phyloP scores from a whole-genome alignment of 23 tunicate genomes.

The Ascidia mentula region DNA sequence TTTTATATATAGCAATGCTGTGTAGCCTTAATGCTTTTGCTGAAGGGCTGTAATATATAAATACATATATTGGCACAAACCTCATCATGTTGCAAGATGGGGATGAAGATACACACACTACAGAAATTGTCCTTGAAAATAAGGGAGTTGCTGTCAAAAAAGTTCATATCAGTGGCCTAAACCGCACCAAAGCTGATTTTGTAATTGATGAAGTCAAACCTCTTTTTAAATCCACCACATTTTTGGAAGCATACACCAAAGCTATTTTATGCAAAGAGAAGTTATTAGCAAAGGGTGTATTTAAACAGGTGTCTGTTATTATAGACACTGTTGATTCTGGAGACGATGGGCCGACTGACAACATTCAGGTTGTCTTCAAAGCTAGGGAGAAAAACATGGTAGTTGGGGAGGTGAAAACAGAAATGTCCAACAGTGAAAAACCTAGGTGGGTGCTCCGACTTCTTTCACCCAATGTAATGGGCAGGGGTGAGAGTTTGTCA shows the following conservation, averaged over 20 bases:
- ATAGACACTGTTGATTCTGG: conserved; percentile 75
- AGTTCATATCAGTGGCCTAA: conserved; percentile 72
- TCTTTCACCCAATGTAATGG: conserved; percentile 73
- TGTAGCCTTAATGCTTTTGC: too few relatives aligned
- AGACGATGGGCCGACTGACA: conserved; percentile 21
- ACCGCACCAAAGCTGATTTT: conserved; percentile 71
- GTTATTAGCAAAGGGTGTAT: conserved; percentile 61
- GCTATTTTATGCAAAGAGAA: conserved; percentile 48
- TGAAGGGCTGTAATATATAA: too few relatives aligned
- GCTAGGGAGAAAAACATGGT: conserved; percentile 61
- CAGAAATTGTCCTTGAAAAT: conserved; percentile 49
- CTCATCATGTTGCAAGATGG: not conserved
- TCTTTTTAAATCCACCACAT: conserved; percentile 54
- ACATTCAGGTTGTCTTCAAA: conserved; percentile 64
- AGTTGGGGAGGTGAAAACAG: conserved; percentile 62
- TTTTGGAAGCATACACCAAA: conserved; percentile 48
- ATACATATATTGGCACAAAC: too few relatives aligned
- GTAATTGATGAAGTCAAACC: conserved; percentile 50
- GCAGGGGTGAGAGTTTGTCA: conserved; percentile 72
- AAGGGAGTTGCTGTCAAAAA: conserved; percentile 57
- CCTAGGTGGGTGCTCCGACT: conserved; percentile 76
- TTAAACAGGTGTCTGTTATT: conserved; percentile 59
- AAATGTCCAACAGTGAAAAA: conserved; percentile 67
- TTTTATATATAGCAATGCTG: too few relatives aligned
- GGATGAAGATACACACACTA: not conserved